Evolutionary conservation across 1,140 invertebrate species (phyloP).

Genomic region (Neelides sp.): DNA sequence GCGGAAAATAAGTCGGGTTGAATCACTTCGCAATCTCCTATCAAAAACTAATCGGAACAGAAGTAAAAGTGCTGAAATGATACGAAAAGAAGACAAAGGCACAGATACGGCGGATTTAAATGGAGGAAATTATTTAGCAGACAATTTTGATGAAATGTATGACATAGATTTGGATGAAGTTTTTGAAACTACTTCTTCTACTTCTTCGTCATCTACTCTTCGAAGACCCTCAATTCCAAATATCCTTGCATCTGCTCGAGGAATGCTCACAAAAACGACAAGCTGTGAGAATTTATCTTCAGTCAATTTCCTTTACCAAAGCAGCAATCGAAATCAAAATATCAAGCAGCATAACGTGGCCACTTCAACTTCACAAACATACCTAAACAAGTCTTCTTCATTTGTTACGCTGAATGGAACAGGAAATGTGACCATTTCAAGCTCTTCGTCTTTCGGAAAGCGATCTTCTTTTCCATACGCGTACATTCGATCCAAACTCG

Average conservation of each 20-base stretch:
- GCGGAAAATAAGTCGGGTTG: slow-evolving; percentile 44
- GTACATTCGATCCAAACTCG: slow-evolving; percentile 33
- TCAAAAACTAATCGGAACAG: slow-evolving; percentile 16
- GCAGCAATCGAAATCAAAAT: too few species aligned
- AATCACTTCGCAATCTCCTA: slow-evolving; percentile 43
- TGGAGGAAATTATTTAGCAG: too few species aligned
- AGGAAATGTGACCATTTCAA: neutral
- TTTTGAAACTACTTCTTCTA: too few species aligned
- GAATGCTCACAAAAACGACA: slow-evolving; percentile 16
- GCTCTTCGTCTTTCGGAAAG: slow-evolving; percentile 7
- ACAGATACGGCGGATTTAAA: slow-evolving; percentile 13
- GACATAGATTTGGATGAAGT: slow-evolving; percentile 7
- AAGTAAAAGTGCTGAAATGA: neutral
- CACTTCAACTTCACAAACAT: slow-evolving; percentile 4
- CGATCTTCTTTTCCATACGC: slow-evolving; percentile 34
- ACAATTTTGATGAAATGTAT: slow-evolving; percentile 1
- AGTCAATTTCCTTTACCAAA: too few species aligned
- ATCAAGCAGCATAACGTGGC: slow-evolving; percentile 2
- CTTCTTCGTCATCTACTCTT: too few species aligned
- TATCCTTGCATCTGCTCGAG: neutral
- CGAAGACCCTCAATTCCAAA: neutral
- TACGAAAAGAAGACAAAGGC: slow-evolving; percentile 19
- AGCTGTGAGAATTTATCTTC: slow-evolving; percentile 31
- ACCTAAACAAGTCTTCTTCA: too few species aligned
- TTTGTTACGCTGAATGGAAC: neutral